These are phyloP conservation scores for Clinocottus analis DNA, from an alignment of 2,113 vertebrate species.

Conservation along the genomic window DNA sequence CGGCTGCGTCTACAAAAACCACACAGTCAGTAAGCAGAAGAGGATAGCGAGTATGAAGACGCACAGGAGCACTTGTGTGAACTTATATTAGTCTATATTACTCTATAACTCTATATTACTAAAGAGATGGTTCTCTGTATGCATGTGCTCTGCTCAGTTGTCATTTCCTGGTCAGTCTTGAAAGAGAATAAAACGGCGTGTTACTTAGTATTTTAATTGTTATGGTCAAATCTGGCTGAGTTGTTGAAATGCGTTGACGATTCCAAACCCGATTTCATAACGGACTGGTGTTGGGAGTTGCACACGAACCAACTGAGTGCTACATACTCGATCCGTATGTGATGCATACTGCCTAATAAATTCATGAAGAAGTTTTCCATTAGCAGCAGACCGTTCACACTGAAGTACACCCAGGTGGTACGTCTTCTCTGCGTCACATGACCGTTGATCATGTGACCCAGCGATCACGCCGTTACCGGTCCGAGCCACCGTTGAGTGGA, in stretches of 20 bases:
- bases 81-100: background rate
- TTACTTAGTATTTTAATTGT: background rate
- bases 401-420: background rate
- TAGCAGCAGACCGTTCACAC: background rate
- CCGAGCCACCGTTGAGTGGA: background rate
- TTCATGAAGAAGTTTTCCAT: background rate
- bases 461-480: background rate
- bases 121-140: background rate
- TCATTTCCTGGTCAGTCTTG: background rate
- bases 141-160: background rate
- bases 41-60: background rate
- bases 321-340: background rate
- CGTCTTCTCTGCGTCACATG: background rate
- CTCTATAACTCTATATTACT: background rate
- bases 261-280: background rate
- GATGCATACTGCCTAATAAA: background rate
- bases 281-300: background rate
- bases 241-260: background rate
- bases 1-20: conserved; percentile 55
- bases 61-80: background rate
- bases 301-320: background rate
- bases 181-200: background rate
- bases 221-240: background rate
- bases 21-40: conserved; percentile 29
- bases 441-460: background rate